A percentile compares a stretch with the other conserved stretches of the same genome.
phyloP scores from a whole-genome alignment of 2,888 invertebrate genomes.

The Imbricaverruca yamaguchii region DNA sequence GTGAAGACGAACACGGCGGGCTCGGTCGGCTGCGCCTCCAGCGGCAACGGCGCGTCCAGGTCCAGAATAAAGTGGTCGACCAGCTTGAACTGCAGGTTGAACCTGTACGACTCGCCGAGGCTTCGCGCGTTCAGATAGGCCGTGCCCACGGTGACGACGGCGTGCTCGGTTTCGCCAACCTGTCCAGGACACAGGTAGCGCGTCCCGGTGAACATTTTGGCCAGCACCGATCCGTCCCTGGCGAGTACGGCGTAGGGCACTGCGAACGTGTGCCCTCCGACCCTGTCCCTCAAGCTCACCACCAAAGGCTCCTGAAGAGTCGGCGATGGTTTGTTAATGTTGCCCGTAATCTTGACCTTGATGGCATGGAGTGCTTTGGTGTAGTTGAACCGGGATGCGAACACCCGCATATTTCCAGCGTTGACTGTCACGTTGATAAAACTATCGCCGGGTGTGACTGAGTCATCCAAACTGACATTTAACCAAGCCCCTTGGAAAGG shows the following conservation, averaged over 20 bases:
- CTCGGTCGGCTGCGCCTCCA: background rate
- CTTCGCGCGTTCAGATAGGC: too few relatives aligned
- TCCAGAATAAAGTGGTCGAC: constrained; percentile 19
- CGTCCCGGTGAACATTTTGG: constrained; percentile 49
- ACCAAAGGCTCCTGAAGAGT: background rate
- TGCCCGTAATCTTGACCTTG: background rate
- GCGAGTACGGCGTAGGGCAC: constrained; percentile 77
- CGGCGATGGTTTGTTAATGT: background rate
- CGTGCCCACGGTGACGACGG: constrained; percentile 12
- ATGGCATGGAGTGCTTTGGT: background rate
- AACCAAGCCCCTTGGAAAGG: background rate
- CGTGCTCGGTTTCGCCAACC: constrained; percentile 25
- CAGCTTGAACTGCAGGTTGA: constrained; percentile 6
- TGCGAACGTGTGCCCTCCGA: constrained; percentile 39
- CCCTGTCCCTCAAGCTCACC: constrained; percentile 3
- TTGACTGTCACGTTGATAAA: background rate
- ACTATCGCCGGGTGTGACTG: background rate
- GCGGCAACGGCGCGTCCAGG: background rate
- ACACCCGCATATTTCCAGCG: background rate
- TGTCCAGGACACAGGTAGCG: constrained; percentile 26
- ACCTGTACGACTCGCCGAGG: background rate
- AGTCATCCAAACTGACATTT: background rate
- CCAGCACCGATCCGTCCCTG: constrained; percentile 89
- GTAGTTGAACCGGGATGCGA: background rate
- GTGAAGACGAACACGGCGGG: constrained; percentile 23